Base-by-base conservation (phyloP, 2,797 vertebrate genomes). In the Myiothlypis coronata region DNA sequence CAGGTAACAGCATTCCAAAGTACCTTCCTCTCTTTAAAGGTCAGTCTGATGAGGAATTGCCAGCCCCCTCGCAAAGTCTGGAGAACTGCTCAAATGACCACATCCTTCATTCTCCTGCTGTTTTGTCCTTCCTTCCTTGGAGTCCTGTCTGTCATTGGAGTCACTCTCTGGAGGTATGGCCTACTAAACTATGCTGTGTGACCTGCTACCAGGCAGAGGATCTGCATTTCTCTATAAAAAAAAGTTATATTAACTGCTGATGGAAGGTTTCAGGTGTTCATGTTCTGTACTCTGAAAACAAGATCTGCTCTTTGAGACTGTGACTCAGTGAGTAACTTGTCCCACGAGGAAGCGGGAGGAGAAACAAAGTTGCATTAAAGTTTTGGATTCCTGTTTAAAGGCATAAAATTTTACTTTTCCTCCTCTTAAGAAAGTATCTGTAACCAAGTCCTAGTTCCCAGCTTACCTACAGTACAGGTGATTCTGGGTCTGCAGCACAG, bases 61-160 rank as follows among this genome's bases (percentile, higher is more conserved):
- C 99, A 99, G 86, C 99, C 99, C 27, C 99, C 99, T 0, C 96
- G 97, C 90, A 98, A 98, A 67, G 98, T 98, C 30, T 99, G 99
- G 98, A 98, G 98, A n/a, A 99, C 99, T 11, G 98, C 99, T 32
- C 99, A 99, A 81, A 99, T 99, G 99, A 98, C 98, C 92, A 99
- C 99, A 1, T 96, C 98, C 92, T 99, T 99, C 96, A 98, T 99
- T 30, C 96, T 98, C 30, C 97, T 99, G 32, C 98, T 99, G 35
- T 99, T 99, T 88, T 99, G 99, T 94, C 99, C 99, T 1, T 99
- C 98, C 85, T 99, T 99, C 49, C 83, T 98, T 3, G 99, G 99
- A 26, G 98, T 98, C 4, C 92, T 99, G 71, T 98, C 98, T 57
- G 97, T 99, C 5, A 94, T 98, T 71, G 99, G 97, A 18, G 98